A percentile compares a stretch with the other conserved stretches of the same genome.
These are phyloP conservation scores for Cathartes aura DNA, from an alignment of 2,113 vertebrate genomes.

Conservation along the genomic window DNA sequence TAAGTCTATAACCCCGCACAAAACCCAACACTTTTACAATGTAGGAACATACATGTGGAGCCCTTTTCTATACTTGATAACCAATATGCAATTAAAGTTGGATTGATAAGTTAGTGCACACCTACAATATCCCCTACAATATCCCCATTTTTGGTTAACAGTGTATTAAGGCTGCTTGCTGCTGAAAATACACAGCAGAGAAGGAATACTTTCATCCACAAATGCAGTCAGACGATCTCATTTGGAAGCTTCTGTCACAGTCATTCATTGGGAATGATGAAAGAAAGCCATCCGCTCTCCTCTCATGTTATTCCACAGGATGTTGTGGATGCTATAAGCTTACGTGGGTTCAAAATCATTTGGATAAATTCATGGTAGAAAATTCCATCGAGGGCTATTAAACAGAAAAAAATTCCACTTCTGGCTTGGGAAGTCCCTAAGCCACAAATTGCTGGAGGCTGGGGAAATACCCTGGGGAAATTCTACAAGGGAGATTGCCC, in stretches of 20 bases:
- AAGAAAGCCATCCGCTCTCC: conserved; percentile 20
- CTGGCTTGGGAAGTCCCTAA: background rate
- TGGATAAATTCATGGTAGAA: background rate
- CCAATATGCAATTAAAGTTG: conserved; percentile 47
- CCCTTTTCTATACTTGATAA: conserved; percentile 36
- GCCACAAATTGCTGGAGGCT: background rate
- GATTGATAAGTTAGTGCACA: conserved; percentile 69
- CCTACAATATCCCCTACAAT: conserved; percentile 61
- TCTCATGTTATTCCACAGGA: conserved; percentile 36
- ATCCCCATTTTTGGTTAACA: conserved; percentile 63
- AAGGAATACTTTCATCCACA: conserved; percentile 42
- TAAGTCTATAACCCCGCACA: background rate
- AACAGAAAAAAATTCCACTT: background rate
- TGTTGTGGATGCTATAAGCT: conserved; percentile 1
- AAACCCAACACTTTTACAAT: conserved; percentile 7
- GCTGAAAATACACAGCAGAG: conserved; percentile 57
- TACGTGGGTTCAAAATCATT: background rate
- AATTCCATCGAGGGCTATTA: conserved; percentile 9
- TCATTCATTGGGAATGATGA: conserved; percentile 18
- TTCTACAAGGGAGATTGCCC: background rate
- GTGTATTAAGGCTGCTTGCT: conserved; percentile 63
- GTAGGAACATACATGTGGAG: conserved; percentile 12
- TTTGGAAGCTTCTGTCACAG: conserved; percentile 1
- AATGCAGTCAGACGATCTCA: conserved; percentile 24
- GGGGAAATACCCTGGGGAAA: background rate